Evolutionary conservation across 2,888 invertebrate species (phyloP), one percentile per base, ranked within the genome.

Genomic region (Harpalus rufipes): DNA sequence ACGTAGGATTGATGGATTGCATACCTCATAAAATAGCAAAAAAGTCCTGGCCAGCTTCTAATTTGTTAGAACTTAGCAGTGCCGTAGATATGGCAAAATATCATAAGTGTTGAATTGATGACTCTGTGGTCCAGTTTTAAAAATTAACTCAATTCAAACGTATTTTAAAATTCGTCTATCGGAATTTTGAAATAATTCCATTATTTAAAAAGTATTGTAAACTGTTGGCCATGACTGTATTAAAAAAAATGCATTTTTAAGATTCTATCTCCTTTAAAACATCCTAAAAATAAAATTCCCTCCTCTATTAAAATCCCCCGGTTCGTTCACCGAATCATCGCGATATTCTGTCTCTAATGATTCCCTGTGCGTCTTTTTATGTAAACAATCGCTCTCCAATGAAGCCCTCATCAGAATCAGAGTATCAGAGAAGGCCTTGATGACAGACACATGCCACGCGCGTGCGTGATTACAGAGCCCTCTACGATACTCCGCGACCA

Each of bases 351-450:
- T 18, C 25, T 51, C 39, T n/a, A 65, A 81, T 41, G 44, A 81
- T 65, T 65, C 41, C 65, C 65, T 16, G 65, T 44, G 65, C 65
- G 81, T 81, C 21, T 68, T 39, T 81, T 81, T 81, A 81, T 65
- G 81, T 81, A 81, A 81, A 81, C 81, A 81, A 81, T 81, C 63
- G 81, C 65, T 68, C 18, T 65, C 65, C 61, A 65, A 81, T 81
- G 81, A 81, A 81, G 81, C 81, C 65, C 68, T 81, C 14, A 76
- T 16, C 21, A 32, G 81, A 81, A 51, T 68, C 65, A 81, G 21
- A 21, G 21, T 21, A 21, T 21, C 21, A 21, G 21, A 21, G 41
- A 65, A 59, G 51, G 63, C 14, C 44, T 51, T 80, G 63, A 61
- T 80, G 80, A 80, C 61, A 61, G 65, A 44, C 81, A 51, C 44